phyloP scores from a whole-genome alignment of 1,140 invertebrate species.

The Piezodorus guildinii region DNA sequence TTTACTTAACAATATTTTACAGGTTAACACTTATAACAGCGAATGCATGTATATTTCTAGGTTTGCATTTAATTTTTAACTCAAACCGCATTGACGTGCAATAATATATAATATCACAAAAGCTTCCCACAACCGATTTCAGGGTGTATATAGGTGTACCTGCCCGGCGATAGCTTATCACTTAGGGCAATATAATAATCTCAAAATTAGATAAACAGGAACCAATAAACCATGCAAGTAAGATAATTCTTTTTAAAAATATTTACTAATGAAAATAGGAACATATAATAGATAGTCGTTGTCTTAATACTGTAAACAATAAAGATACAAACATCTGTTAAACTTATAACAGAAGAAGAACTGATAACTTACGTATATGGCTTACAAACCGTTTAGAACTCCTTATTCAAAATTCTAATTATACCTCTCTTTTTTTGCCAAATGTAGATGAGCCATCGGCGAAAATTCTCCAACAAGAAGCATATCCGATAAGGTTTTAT shows the following conservation, averaged over 20 bases:
- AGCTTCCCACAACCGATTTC: conserved; percentile 1
- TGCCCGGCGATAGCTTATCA: too few relatives aligned
- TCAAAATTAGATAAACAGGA: not conserved
- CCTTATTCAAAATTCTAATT: not conserved
- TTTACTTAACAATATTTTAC: too few relatives aligned
- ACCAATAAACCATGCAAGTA: not conserved
- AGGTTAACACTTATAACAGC: too few relatives aligned
- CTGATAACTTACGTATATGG: not conserved
- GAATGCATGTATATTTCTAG: too few relatives aligned
- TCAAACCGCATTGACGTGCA: not conserved
- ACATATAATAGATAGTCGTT: not conserved
- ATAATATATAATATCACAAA: conserved; percentile 2
- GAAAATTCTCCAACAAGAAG: not conserved
- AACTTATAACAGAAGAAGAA: not conserved
- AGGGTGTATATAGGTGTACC: not conserved
- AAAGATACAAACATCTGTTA: too few relatives aligned
- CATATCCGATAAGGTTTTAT: not conserved
- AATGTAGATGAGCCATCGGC: not conserved
- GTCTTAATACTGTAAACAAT: not conserved
- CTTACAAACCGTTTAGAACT: not conserved
- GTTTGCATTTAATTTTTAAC: too few relatives aligned
- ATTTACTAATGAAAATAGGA: not conserved
- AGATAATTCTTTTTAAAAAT: not conserved
- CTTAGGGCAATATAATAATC: not conserved
- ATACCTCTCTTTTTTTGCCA: not conserved